Conservation (phyloP, 2,888 invertebrate genomes). For the Aproaerema taeniolella region DNA sequence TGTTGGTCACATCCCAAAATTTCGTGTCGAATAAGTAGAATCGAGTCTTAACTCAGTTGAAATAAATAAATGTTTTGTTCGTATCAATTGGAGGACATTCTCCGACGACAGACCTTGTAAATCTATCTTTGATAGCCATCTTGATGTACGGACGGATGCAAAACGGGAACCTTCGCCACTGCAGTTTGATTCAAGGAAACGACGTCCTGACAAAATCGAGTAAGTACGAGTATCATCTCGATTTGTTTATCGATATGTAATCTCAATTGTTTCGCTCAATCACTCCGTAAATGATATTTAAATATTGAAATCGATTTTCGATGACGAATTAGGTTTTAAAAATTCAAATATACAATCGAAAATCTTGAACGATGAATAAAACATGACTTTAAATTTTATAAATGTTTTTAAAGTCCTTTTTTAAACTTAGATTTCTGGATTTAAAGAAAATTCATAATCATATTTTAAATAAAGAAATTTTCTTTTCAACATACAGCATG, state of each 20-base stretch:
- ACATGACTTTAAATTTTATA: too few species aligned
- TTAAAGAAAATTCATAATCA: too few species aligned
- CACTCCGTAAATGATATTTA: constrained; percentile 36
- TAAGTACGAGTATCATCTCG: constrained; percentile 41
- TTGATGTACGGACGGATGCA: constrained; percentile 76
- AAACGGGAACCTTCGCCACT: constrained; percentile 60
- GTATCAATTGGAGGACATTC: constrained; percentile 49
- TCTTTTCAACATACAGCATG: too few species aligned
- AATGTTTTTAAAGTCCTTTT: too few species aligned
- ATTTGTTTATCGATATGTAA: constrained; percentile 50
- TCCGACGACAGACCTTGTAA: constrained; percentile 69
- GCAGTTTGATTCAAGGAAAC: constrained; percentile 68
- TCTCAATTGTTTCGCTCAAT: constrained; percentile 58
- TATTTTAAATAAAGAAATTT: too few species aligned
- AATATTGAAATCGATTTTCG: too few species aligned
- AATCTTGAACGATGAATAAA: too few species aligned
- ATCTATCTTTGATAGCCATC: constrained; percentile 73
- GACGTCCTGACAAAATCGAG: constrained; percentile 30
- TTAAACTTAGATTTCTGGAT: too few species aligned
- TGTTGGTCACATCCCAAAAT: too few species aligned
- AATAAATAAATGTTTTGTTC: constrained; percentile 60
- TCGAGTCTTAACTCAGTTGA: constrained; percentile 34
- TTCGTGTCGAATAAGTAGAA: too few species aligned
- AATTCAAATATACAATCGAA: too few species aligned
- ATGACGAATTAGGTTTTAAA: too few species aligned